A percentile compares a stretch with the other conserved stretches of the same genome.
phyloP scores from a whole-genome alignment of 2,888 invertebrate genomes.

The Pyrgus malvae region DNA sequence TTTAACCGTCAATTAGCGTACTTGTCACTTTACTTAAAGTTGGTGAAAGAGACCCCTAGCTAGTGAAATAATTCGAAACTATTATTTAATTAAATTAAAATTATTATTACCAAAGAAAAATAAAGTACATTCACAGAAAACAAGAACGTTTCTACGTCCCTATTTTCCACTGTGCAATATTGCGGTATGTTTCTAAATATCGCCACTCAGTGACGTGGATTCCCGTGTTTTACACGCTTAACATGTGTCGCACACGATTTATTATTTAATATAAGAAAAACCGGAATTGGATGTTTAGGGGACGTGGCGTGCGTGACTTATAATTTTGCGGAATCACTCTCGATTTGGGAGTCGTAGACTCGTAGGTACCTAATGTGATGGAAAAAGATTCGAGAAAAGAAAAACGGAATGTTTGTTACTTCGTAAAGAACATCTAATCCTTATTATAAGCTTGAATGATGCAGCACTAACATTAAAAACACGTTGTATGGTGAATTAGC shows the following conservation, averaged over 20 bases:
- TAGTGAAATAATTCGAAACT: too few species aligned
- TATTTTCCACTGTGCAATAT: conserved; percentile 16
- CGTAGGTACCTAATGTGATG: not conserved
- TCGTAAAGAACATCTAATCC: too few species aligned
- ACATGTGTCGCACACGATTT: conserved; percentile 40
- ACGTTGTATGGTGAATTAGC: too few species aligned
- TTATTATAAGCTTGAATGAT: too few species aligned
- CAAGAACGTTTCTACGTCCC: not conserved
- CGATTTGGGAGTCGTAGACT: not conserved
- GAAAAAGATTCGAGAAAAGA: too few species aligned
- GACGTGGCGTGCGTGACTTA: conserved; percentile 12
- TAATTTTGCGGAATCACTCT: conserved; percentile 9
- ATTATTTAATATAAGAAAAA: conserved; percentile 41
- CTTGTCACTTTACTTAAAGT: too few species aligned
- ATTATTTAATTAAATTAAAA: too few species aligned
- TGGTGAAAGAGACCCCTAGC: too few species aligned
- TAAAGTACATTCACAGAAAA: not conserved
- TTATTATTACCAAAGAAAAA: not conserved
- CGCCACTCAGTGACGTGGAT: conserved; percentile 16
- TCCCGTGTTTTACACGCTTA: conserved; percentile 37
- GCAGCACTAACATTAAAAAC: too few species aligned
- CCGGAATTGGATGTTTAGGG: conserved; percentile 30
- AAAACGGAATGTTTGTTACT: too few species aligned
- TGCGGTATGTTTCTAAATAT: conserved; percentile 11
- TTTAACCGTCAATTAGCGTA: too few species aligned